Percentiles rank a stretch among this genome's conserved stretches.
Evolutionary conservation across 1,140 invertebrate genomes (phyloP).

Genomic region (Bombyx mandarina): DNA sequence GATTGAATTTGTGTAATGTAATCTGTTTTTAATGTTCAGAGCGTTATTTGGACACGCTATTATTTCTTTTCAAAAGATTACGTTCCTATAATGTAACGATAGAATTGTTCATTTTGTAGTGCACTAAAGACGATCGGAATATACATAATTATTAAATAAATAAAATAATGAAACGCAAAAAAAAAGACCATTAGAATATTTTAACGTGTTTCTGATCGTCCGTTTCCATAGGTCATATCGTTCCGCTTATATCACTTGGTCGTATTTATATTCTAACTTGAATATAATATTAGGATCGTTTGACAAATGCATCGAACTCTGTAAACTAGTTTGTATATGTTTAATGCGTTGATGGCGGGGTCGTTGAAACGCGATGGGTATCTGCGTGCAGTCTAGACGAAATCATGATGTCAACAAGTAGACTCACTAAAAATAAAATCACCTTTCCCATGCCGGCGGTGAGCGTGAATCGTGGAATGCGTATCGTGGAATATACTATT

Average conservation of each 20-base stretch:
- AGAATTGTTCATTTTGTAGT: no score
- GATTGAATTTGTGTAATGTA: neutral
- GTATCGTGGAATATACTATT: no score
- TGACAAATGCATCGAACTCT: conserved; percentile 9
- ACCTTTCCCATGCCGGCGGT: conserved; percentile 9
- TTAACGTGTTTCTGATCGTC: no score
- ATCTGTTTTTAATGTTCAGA: conserved; percentile 27
- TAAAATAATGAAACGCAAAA: no score
- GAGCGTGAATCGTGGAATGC: no score
- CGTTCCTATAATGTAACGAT: no score
- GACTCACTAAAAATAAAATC: conserved; percentile 18
- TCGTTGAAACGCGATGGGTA: conserved; percentile 18
- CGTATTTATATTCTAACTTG: no score
- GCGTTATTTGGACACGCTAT: conserved; percentile 34
- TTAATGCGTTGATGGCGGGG: conserved; percentile 16
- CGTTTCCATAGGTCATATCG: no score
- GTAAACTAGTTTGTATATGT: conserved; percentile 11
- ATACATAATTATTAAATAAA: no score
- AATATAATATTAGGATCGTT: neutral
- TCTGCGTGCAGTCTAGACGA: conserved; percentile 29
- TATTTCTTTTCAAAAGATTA: conserved; percentile 1
- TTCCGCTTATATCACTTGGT: no score
- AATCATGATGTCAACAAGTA: conserved; percentile 19
- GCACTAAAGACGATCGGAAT: no score
- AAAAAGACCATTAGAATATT: no score